Conservation (phyloP, 2,888 invertebrate species). For the Athalia circularis region DNA sequence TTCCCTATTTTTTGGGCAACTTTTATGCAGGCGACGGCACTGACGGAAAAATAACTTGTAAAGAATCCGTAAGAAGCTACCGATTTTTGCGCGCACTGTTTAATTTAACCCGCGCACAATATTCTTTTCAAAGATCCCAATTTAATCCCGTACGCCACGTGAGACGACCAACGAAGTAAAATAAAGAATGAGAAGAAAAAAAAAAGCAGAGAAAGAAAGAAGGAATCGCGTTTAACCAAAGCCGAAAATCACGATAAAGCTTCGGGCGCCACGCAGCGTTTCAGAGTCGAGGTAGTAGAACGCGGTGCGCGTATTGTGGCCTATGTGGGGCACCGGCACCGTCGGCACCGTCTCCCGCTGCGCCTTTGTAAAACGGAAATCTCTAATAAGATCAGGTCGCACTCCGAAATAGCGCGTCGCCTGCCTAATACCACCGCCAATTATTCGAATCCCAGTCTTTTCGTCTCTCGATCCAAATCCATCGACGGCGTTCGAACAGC, state of each 20-base stretch:
- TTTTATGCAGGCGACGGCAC: neutral
- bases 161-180: neutral
- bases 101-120: neutral
- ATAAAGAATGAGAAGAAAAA: neutral
- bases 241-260: constrained; percentile 2
- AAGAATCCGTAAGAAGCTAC: neutral
- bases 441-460: constrained; percentile 37
- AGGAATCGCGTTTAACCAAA: constrained; percentile 19
- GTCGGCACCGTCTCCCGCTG: constrained; percentile 39
- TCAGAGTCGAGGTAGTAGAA: constrained; percentile 3
- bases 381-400: constrained; percentile 43
- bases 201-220: neutral
- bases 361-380: constrained; percentile 40
- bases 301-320: constrained; percentile 39
- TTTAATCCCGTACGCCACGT: constrained; percentile 9
- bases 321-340: constrained; percentile 42
- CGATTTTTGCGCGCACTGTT: neutral
- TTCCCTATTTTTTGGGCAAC: neutral
- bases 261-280: constrained; percentile 30
- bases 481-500: neutral
- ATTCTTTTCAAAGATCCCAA: neutral
- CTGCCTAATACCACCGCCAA: constrained; percentile 42
- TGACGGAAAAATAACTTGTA: neutral
- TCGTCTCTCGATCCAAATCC: constrained; percentile 10
- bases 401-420: constrained; percentile 28